Evolutionary conservation across 2,888 invertebrate species (phyloP).

Genomic region (Nomada hirtipes): DNA sequence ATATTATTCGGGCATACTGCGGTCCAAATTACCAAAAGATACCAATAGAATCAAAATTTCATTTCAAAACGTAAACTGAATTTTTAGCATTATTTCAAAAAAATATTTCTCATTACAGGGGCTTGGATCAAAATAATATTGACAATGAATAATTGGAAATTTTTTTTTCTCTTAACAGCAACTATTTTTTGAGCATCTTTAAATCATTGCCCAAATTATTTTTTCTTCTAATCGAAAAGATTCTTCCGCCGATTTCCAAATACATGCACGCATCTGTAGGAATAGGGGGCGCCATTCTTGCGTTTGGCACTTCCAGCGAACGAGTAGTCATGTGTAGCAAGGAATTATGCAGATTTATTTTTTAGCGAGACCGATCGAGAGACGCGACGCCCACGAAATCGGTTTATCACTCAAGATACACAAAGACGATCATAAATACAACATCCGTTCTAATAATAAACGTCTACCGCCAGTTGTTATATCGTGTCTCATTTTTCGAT

Average conservation of each 20-base stretch:
- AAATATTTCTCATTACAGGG: neutral
- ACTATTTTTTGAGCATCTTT: no score
- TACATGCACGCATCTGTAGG: no score
- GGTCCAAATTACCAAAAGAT: no score
- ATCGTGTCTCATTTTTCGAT: slow-evolving; percentile 9
- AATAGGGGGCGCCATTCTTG: neutral
- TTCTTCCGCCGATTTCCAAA: no score
- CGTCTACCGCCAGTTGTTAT: slow-evolving; percentile 27
- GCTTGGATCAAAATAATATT: no score
- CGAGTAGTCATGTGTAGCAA: slow-evolving; percentile 7
- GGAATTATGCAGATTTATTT: neutral
- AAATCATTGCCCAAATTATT: no score
- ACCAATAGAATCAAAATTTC: no score
- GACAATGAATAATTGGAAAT: neutral
- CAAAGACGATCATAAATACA: slow-evolving; percentile 62
- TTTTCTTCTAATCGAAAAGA: no score
- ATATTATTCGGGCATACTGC: no score
- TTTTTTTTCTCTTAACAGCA: no score
- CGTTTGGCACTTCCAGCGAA: neutral
- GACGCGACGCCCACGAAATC: slow-evolving; percentile 39
- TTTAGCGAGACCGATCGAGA: slow-evolving; percentile 14
- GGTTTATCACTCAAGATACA: slow-evolving; percentile 65
- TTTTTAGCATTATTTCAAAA: neutral
- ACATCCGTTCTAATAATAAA: slow-evolving; percentile 59
- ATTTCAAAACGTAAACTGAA: no score